A percentile compares a stretch with the other conserved stretches of the same genome.
phyloP scores from a whole-genome alignment of 2,888 invertebrate genomes.

The Calameuta filiformis region DNA sequence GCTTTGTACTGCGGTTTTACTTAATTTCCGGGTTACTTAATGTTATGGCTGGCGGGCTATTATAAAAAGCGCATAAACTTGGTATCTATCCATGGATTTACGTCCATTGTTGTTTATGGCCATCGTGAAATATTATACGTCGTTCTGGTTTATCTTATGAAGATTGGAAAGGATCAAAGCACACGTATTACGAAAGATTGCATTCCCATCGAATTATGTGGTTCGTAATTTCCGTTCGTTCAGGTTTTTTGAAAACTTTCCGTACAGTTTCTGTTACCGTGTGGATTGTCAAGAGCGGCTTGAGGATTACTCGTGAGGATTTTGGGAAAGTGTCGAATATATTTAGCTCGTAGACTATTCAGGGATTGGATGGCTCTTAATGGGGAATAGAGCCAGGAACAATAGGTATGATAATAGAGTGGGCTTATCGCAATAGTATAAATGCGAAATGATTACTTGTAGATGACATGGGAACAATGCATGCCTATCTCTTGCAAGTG shows the following conservation, averaged over 20 bases:
- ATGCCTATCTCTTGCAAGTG: not conserved
- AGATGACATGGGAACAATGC: not conserved
- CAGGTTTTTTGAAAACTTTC: not conserved
- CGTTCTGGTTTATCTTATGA: not conserved
- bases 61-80: not conserved
- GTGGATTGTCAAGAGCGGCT: not conserved
- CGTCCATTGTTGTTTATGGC: not conserved
- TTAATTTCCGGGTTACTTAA: not conserved
- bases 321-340: not conserved
- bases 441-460: not conserved
- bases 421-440: not conserved
- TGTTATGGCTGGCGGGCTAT: not conserved
- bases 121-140: not conserved
- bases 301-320: not conserved
- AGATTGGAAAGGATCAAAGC: not conserved
- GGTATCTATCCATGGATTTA: not conserved
- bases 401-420: not conserved
- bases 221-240: not conserved
- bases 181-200: not conserved
- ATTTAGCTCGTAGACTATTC: not conserved
- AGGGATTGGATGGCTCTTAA: not conserved
- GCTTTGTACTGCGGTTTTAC: not conserved
- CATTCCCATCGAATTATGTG: not conserved
- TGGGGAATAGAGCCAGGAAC: not conserved
- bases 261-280: not conserved